A percentile compares a stretch with the other conserved stretches of the same genome.
Evolutionary conservation across 2,888 invertebrate species (phyloP).

Genomic region (Rhorus exstirpatorius): DNA sequence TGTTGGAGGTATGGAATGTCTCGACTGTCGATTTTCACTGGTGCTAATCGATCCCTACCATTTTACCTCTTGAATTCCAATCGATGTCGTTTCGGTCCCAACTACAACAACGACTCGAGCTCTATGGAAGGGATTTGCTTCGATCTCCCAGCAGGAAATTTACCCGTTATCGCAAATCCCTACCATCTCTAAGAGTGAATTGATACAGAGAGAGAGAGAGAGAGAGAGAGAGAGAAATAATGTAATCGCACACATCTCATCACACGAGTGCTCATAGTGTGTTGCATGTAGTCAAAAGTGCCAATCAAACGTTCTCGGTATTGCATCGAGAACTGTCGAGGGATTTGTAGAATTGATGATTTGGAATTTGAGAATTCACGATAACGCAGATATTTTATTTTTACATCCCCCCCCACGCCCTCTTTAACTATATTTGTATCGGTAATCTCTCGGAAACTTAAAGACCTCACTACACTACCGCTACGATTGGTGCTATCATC

Average conservation of each 20-base stretch:
- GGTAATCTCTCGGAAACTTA: not conserved
- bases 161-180: conserved; percentile 37
- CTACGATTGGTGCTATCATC: not conserved
- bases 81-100: conserved; percentile 11
- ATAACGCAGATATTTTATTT: not conserved
- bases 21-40: conserved; percentile 25
- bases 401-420: no score
- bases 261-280: not conserved
- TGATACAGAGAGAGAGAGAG: not conserved
- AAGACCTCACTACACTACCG: not conserved
- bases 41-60: conserved; percentile 50
- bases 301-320: conserved; percentile 36
- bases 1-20: conserved; percentile 33
- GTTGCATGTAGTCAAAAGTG: conserved; percentile 4
- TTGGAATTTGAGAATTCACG: not conserved
- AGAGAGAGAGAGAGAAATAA: conserved; percentile 1
- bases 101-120: not conserved
- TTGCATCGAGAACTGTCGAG: not conserved
- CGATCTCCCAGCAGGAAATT: conserved; percentile 48
- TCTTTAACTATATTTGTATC: not conserved
- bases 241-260: not conserved
- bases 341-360: conserved; percentile 18
- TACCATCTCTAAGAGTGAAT: conserved; percentile 20
- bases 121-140: conserved; percentile 10
- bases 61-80: conserved; percentile 5